phyloP scores from a whole-genome alignment of 2,113 vertebrate genomes.

The Xiphophorus maculatus region DNA sequence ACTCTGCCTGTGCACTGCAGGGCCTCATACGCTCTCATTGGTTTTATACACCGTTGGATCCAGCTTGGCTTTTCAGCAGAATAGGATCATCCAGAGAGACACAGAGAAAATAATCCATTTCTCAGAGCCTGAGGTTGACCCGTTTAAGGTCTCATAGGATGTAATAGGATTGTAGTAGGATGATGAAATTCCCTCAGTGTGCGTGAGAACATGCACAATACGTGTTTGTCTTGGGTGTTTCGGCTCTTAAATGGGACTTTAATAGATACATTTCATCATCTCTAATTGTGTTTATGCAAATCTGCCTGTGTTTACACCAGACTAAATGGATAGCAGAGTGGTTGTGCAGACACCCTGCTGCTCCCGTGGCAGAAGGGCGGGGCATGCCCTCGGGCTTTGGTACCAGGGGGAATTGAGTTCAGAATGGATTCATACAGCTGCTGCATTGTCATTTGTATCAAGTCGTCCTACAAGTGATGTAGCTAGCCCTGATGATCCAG shows the following conservation, averaged over 20 bases:
- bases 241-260: constrained; percentile 47
- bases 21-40: constrained; percentile 13
- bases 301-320: neutral
- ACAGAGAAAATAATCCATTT: constrained; percentile 63
- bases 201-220: constrained; percentile 9
- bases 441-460: neutral
- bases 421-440: neutral
- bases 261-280: constrained; percentile 35
- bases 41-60: constrained; percentile 31
- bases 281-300: constrained; percentile 23
- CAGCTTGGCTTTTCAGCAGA: constrained; percentile 53
- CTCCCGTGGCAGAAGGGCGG: neutral
- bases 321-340: neutral
- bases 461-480: neutral
- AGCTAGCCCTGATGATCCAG: neutral
- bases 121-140: constrained; percentile 51
- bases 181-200: constrained; percentile 58
- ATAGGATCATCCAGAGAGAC: constrained; percentile 65
- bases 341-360: neutral
- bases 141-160: constrained; percentile 51
- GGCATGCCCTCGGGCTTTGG: neutral
- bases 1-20: neutral
- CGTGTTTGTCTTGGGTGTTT: constrained; percentile 55
- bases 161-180: constrained; percentile 58
- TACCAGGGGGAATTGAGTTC: neutral